Evolutionary conservation across 2,888 invertebrate species (phyloP), one percentile per base, ranked within the genome.

Genomic region (Archips xylosteana): DNA sequence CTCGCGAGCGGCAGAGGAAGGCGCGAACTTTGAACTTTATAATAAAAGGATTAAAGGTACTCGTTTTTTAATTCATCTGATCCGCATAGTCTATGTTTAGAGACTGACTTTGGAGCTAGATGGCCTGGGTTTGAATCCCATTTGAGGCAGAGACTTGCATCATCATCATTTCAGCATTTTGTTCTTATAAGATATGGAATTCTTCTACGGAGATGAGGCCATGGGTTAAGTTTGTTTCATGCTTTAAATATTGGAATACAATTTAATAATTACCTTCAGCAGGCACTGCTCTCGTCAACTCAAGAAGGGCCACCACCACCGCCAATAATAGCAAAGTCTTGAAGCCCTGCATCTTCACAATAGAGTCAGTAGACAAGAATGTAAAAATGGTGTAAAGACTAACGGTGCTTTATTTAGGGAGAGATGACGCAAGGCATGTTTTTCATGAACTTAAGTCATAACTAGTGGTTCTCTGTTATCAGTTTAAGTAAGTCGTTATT

Each of bases 271-370:
- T n/a, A n/a, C n/a, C n/a, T 32, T 57, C 73, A n/a, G 68, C 42
- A 13, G 73, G 62, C 4, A 49, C 63, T n/a, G 68, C 57, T 59
- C 47, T 63, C 23, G 49, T 59, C 49, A 68, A n/a, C 49, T 63
- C 73, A 23, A 68, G 47, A 32, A 73, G 67, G 32, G 63, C 72
- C 49, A 68, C 57, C 47, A 67, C 54, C 68, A 68, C 63, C 32
- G 64, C 49, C 73, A 73, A 32, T 12, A 59, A 12, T 0, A 73
- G 54, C 3, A 68, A 47, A 32, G 59, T 32, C 63, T 73, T 73
- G 3, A 68, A 32, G 39, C 63, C 57, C 68, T 73, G 68, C 73
- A 73, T 73, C 59, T 73, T 72, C n/a, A 68, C 61, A 15, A 49
- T 32, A n/a, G 57, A 57, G 57, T 32, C 12, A 12, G 32, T 12